These are phyloP conservation scores for Betta splendens DNA, from an alignment of 2,797 vertebrate species.

Conservation along the genomic window DNA sequence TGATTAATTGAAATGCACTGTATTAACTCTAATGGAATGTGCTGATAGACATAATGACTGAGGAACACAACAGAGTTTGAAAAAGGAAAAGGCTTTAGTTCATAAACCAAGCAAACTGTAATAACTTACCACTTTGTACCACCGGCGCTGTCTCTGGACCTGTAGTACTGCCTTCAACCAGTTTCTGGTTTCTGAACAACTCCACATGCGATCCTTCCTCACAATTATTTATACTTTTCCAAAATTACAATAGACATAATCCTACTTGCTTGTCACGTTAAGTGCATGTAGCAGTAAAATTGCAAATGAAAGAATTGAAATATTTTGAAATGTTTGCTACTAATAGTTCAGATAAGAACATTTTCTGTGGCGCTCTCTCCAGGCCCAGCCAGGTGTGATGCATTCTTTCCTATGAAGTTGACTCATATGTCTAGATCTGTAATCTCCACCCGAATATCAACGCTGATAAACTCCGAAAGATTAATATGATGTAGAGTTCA, in stretches of 20 bases:
- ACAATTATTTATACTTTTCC: slow-evolving; percentile 57
- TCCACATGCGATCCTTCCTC: slow-evolving; percentile 43
- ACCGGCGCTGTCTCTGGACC: slow-evolving; percentile 7
- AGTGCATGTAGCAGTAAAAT: slow-evolving; percentile 27
- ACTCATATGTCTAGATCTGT: slow-evolving; percentile 47
- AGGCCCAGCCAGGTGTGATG: slow-evolving; percentile 45
- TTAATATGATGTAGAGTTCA: slow-evolving; percentile 40
- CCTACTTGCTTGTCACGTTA: slow-evolving; percentile 15
- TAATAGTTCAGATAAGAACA: slow-evolving; percentile 30
- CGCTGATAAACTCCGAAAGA: slow-evolving; percentile 38
- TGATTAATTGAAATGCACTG: neutral
- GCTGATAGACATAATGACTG: neutral
- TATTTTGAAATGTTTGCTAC: slow-evolving; percentile 35
- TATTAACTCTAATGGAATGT: neutral
- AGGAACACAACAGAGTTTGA: neutral
- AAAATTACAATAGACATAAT: slow-evolving; percentile 48
- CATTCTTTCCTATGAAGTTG: slow-evolving; percentile 39
- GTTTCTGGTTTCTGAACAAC: slow-evolving; percentile 41
- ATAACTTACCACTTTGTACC: slow-evolving; percentile 19
- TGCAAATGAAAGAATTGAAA: slow-evolving; percentile 31
- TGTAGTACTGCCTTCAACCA: slow-evolving; percentile 31
- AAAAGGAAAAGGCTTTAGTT: slow-evolving; percentile 24
- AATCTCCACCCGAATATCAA: slow-evolving; percentile 45
- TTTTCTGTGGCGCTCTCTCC: slow-evolving; percentile 32
- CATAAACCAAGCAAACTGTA: slow-evolving; percentile 34